These are phyloP conservation scores for Drosophila borealis DNA, from an alignment of 2,888 invertebrate genomes.

Conservation along the genomic window DNA sequence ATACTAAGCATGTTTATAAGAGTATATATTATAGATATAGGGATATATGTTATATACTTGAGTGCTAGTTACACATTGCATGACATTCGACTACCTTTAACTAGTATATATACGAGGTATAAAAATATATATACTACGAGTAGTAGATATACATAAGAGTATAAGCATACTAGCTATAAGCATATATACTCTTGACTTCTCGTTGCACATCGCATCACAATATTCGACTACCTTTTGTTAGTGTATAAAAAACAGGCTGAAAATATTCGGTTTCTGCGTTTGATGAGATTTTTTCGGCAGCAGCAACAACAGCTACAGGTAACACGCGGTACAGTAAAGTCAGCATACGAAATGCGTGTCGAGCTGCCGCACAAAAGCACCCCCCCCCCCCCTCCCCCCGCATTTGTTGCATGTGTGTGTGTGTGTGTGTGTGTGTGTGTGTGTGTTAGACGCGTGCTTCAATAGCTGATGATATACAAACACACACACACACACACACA, in stretches of 20 bases:
- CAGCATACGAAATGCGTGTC: constrained; percentile 7
- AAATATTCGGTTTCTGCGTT: constrained; percentile 20
- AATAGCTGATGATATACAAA: constrained; percentile 61
- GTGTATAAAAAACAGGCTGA: constrained; percentile 3
- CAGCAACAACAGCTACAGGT: constrained; percentile 27
- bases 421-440: constrained; percentile 12
- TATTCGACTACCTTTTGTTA: neutral
- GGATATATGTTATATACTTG: too few species aligned
- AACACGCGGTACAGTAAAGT: constrained; percentile 14
- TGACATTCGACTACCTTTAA: too few species aligned
- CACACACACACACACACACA: constrained; percentile 25
- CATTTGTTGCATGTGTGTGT: too few species aligned
- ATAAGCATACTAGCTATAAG: neutral
- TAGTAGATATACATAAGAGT: too few species aligned
- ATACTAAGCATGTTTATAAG: too few species aligned
- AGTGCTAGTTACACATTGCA: too few species aligned
- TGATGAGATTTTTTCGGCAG: constrained; percentile 32
- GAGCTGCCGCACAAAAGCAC: constrained; percentile 11
- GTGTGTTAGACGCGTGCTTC: constrained; percentile 60
- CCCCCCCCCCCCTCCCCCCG: neutral
- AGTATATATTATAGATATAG: too few species aligned
- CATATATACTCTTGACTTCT: neutral
- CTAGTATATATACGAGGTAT: too few species aligned
- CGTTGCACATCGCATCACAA: neutral
- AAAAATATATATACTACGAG: too few species aligned